These are phyloP conservation scores for Chelonoidis abingdonii DNA, from an alignment of 2,113 vertebrate species.

Conservation along the genomic window DNA sequence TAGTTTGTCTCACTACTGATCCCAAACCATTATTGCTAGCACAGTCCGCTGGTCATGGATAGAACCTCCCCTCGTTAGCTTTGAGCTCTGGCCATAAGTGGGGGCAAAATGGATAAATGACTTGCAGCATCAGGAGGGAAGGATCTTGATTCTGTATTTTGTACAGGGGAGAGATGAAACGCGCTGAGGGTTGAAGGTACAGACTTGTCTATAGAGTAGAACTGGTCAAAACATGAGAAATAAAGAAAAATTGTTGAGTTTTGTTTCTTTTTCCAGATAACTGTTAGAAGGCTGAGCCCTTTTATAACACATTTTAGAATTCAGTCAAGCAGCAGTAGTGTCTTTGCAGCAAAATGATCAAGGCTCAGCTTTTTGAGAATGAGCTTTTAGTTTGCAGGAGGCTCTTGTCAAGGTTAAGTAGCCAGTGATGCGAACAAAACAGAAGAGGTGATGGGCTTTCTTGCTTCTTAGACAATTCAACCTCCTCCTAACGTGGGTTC, in stretches of 20 bases:
- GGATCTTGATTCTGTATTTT: neutral
- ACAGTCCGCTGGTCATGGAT: neutral
- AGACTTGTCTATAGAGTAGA: neutral
- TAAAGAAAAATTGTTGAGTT: no score
- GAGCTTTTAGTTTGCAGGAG: neutral
- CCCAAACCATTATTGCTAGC: neutral
- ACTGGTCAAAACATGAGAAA: neutral
- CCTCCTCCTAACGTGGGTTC: neutral
- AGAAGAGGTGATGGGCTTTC: neutral
- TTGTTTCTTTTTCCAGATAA: neutral
- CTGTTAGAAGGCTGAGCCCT: neutral
- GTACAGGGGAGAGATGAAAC: neutral
- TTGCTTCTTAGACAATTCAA: neutral
- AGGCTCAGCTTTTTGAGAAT: neutral
- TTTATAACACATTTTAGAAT: neutral
- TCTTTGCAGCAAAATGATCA: neutral
- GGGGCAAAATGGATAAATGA: neutral
- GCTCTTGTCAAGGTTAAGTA: neutral
- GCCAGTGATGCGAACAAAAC: neutral
- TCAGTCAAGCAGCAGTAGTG: neutral
- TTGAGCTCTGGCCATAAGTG: neutral
- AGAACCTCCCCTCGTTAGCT: neutral
- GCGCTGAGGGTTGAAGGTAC: neutral
- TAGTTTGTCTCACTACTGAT: neutral
- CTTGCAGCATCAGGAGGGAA: neutral